Evolutionary conservation across 2,888 invertebrate genomes (phyloP), one percentile per base, ranked within the genome.

Genomic region (Byasa hedistus): DNA sequence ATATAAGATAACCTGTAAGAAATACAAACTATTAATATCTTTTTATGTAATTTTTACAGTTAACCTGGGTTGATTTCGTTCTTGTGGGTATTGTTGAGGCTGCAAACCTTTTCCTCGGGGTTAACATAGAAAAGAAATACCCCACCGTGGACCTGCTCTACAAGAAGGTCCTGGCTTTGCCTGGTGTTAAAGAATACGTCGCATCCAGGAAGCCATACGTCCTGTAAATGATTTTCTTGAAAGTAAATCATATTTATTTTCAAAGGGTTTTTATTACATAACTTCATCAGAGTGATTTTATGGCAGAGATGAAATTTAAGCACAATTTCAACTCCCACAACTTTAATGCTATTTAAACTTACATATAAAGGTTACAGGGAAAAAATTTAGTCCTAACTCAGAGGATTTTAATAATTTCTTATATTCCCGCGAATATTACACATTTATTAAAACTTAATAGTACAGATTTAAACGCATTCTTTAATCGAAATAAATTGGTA

Each of bases 21-120:
- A 32, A 39, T 39, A 15, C 39, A 39, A 39, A 39, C 10, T 39
- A 39, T 15, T 0, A 39, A 39, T 39, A 39, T 15, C 15, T 2
- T 39, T 3, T 39, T 1, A 15, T 39, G 15, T 15, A 51, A 59
- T 52, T 68, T 57, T 78, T 79, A 27, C 76, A 89, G 89, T 64
- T 89, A 32, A 80, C 81, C 63, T 91, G 90, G 90, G 89, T 81
- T 5, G 91, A 91, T 69, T 89, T 89, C 69, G 69, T 87, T 22
- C 74, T 90, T 0, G 79, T 86, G 10, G 87, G 85, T 0, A 78
- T 88, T 51, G 75, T 88, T 0, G 91, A 91, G 65, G 75, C 82
- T 0, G 72, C 73, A 0, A 80, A 85, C 70, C 67, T 85, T 0
- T 78, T 85, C 68, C 72, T 85, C 0, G 76, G 72, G 3, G 71